Percentiles rank a stretch among this genome's conserved stretches.
These are phyloP conservation scores for Cataglyphis hispanica DNA, from an alignment of 1,140 invertebrate genomes.

Conservation along the genomic window DNA sequence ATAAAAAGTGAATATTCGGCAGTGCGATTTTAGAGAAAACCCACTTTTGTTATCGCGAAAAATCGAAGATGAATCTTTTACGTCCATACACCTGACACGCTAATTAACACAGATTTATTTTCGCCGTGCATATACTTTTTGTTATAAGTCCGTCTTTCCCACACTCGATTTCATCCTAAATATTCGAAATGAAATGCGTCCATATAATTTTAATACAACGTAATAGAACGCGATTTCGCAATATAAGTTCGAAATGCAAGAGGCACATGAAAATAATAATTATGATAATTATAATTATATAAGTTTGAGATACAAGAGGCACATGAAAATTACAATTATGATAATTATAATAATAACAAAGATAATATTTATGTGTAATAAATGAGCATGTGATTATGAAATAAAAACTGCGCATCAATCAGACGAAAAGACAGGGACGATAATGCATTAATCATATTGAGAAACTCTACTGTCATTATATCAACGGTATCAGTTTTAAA, in stretches of 20 bases:
- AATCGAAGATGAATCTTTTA: neutral
- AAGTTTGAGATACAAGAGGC: too few species aligned
- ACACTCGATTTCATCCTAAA: constrained; percentile 4
- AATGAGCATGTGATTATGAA: neutral
- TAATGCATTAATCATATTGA: neutral
- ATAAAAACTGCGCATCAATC: neutral
- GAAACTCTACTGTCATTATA: neutral
- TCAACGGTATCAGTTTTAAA: neutral
- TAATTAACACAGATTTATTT: constrained; percentile 13
- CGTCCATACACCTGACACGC: neutral
- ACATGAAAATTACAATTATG: neutral
- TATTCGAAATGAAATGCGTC: constrained; percentile 13
- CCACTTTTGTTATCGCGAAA: constrained; percentile 15
- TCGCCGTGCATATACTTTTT: neutral
- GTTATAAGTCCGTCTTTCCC: neutral
- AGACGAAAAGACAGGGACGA: neutral
- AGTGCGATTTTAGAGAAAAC: neutral
- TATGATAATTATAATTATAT: neutral
- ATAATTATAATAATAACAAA: neutral
- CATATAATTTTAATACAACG: neutral
- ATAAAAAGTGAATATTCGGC: neutral
- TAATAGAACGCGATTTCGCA: neutral
- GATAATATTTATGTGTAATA: neutral
- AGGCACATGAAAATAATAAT: neutral
- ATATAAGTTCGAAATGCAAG: neutral